Base-by-base conservation (phyloP, 2,797 vertebrate genomes). In the Clamator glandarius region DNA sequence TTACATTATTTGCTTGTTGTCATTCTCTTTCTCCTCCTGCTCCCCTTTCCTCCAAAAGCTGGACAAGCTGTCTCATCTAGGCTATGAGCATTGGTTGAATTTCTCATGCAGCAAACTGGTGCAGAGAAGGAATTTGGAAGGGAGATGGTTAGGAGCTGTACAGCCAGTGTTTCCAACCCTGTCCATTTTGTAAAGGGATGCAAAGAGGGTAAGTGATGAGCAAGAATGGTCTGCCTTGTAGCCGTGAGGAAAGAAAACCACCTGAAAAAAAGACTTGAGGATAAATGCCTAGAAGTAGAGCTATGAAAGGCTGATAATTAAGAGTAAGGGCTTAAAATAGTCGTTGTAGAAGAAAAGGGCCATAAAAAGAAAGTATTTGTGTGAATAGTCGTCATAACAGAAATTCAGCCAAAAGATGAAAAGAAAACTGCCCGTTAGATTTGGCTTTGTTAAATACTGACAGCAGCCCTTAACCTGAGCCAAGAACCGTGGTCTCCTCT, bases 31-130 rank as follows among this genome's bases (percentile, higher is more conserved):
- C 54, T 86, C 21, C 35, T 2, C 2, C 5, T 12, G 14, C 8
- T 42, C 48, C 18, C 39, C 64, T 17, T 36, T 50, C 44, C n/a
- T 63, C 33, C 11, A 5, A 20, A 24, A 80, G 39, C 63, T 63
- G 68, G 5, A 59, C 28, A 2, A 2, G 41, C 59, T 9, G 8
- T 18, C 51, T 16, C 25, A 2, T 5, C 44, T 7, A 23, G 80
- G 52, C 48, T 36, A 7, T 7, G 48, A 12, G 11, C 25, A 0
- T 0, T 3, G 17, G 20, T 29, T 42, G 0, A 12, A 12, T 52
- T 44, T 61, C 64, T 81, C 21, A 3, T 10, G 29, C 39, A 55
- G 41, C 13, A 59, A 18, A 12, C 3, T 8, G 36, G 14, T 3
- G 35, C 13, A 23, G 83, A 67, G 68, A 58, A 48, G 15, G 59